Conservation (phyloP, 2,113 vertebrate genomes). For the Lathamus discolor region DNA sequence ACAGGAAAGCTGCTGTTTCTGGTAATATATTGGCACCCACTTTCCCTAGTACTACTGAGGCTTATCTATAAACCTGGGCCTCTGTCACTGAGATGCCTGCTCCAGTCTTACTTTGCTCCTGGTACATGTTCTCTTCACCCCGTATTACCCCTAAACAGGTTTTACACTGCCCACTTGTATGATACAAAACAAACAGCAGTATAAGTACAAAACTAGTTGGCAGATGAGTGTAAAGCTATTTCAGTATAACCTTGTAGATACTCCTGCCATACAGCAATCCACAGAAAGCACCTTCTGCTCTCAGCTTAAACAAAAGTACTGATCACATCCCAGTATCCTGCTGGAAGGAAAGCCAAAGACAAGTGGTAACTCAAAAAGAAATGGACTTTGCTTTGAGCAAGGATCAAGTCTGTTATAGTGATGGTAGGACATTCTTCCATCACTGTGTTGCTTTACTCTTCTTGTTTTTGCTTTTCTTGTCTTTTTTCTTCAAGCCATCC, state of each 20-base stretch:
- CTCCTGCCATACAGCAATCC: not conserved
- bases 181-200: not conserved
- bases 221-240: not conserved
- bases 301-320: not conserved
- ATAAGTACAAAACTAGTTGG: not conserved
- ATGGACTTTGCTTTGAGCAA: slow-evolving; percentile 42
- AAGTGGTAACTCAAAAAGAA: slow-evolving; percentile 44
- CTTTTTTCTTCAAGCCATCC: slow-evolving; percentile 98
- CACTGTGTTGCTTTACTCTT: slow-evolving; percentile 96
- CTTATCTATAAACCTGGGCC: not conserved
- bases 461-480: slow-evolving; percentile 98
- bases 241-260: not conserved
- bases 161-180: not conserved
- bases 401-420: not conserved
- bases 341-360: slow-evolving; percentile 53
- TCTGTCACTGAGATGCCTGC: not conserved
- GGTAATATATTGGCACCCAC: not conserved
- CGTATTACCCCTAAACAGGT: not conserved
- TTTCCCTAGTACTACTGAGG: not conserved
- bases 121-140: not conserved
- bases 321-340: slow-evolving; percentile 4
- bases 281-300: not conserved
- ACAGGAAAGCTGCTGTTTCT: slow-evolving; percentile 18
- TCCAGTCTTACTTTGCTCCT: not conserved
- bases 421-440: slow-evolving; percentile 25